Evolutionary conservation across 2,888 invertebrate species (phyloP), one percentile per base, ranked within the genome.

Genomic region (Anagyrus pseudococci): DNA sequence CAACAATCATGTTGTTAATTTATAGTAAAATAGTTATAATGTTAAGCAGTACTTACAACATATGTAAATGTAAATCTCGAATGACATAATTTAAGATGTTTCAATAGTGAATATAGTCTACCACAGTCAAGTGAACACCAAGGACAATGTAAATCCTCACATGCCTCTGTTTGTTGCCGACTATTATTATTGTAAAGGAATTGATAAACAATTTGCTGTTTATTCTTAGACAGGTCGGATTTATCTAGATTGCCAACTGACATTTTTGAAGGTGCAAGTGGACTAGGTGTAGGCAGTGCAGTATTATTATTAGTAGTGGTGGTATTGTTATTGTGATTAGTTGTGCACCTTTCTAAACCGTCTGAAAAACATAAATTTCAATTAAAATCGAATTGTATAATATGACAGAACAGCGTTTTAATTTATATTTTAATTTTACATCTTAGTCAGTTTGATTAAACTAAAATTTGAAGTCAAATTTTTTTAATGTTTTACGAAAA

Each of bases 111-210:
- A 82, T 96, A 96, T 22, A 98, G 84, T 37, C 89, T 87, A 57
- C 90, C 88, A 74, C 96, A 97, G 82, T 96, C 93, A 20, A 97
- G 83, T 6, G 92, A 92, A 80, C 98, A 98, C 97, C 97, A 98
- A 1, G 98, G 97, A 78, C 98, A 98, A 77, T 92, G 91, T 54
- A 96, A 85, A 83, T 96, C 95, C 75, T 94, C 93, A 67, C 94
- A 91, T 10, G 95, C 94, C 82, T 96, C 96, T 0, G 96, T 97
- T 82, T 96, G 96, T 77, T 97, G 97, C 48, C 96, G 85, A 46
- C 93, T 94, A 79, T 94, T 96, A 82, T 95, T 96, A 82, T 95
- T 96, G 80, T 96, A 96, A 71, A 96, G 87, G 83, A 98, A 98
- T 83, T 97, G 96, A 82, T 97, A 98, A 68, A 95, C 92, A 68